Evolutionary conservation across 1,140 invertebrate species (phyloP), one percentile per base, ranked within the genome.

Genomic region (Pollicipes pollicipes): DNA sequence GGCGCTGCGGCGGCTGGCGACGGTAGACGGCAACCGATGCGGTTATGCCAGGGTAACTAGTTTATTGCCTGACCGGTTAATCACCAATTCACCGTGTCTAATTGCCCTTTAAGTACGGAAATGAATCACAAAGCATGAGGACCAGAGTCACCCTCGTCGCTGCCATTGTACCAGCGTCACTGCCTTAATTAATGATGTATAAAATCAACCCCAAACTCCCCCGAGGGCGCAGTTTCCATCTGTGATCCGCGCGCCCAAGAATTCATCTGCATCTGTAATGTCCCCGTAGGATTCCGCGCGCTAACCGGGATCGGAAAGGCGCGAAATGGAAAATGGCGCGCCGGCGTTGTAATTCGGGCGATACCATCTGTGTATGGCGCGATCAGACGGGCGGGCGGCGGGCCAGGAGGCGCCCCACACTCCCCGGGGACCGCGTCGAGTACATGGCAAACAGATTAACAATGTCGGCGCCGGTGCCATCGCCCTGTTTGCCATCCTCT

Each of bases 131-230:
- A 58, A 58, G 45, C 45, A 21, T 3, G 45, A 2, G 13, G 45
- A 58, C 45, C 45, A 10, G 10, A 58, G 45, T 58, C 45, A 21
- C 45, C 45, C 45, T 1, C 28, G 64, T 27, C n/a, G 27, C 3
- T n/a, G 27, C 1, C 64, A 66, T 66, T 66, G 64, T 66, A 13
- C 27, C 64, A 10, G 64, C 28, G 64, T 66, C 28, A 66, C 64
- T 29, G 64, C 64, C 28, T 66, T 66, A 66, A 66, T 66, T 66
- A 66, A 66, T 66, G 64, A 66, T 66, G 64, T 66, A 66, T 66
- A 66, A 66, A 66, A 66, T 66, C 64, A 29, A 29, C 64, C 64
- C n/a, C 27, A 66, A 66, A 27, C 27, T 66, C 64, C 64, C 64
- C 64, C 45, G 45, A 24, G 45, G 45, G 45, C 45, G 45, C 45